Conservation (phyloP, 1,140 invertebrate species). For the Lordiphosa collinella region DNA sequence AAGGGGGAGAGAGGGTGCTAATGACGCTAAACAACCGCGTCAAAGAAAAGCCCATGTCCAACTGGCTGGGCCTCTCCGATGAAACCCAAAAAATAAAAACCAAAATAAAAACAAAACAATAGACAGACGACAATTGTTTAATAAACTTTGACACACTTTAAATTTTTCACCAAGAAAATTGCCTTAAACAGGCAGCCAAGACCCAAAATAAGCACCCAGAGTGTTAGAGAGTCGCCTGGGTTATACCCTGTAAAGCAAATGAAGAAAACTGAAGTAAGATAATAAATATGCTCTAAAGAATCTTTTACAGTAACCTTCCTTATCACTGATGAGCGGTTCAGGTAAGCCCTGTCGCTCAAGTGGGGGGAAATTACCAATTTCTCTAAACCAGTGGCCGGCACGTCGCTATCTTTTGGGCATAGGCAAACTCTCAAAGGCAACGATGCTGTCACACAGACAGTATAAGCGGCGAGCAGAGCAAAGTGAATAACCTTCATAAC, state of each 20-base stretch:
- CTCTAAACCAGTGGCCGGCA: no score
- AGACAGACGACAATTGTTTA: conserved; percentile 59
- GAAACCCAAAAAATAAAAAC: conserved; percentile 25
- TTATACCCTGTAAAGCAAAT: conserved; percentile 7
- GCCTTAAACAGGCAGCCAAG: conserved; percentile 19
- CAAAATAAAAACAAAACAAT: not conserved
- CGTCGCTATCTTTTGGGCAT: no score
- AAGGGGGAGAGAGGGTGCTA: not conserved
- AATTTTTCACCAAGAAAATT: conserved; percentile 32
- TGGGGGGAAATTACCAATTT: no score
- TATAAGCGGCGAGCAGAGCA: no score
- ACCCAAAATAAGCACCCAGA: conserved; percentile 1
- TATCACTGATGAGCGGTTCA: no score
- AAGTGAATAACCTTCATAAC: no score
- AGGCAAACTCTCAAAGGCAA: no score
- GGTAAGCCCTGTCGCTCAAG: no score
- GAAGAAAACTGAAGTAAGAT: no score
- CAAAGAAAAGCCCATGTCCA: conserved; percentile 19
- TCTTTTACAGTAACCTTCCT: no score
- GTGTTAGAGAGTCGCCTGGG: not conserved
- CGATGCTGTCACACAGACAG: no score
- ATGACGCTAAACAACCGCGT: conserved; percentile 39
- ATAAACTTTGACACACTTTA: conserved; percentile 73
- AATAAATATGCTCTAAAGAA: no score
- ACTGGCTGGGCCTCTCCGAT: not conserved